phyloP scores from a whole-genome alignment of 2,797 vertebrate genomes.

The Paratrypauchen microcephalus region DNA sequence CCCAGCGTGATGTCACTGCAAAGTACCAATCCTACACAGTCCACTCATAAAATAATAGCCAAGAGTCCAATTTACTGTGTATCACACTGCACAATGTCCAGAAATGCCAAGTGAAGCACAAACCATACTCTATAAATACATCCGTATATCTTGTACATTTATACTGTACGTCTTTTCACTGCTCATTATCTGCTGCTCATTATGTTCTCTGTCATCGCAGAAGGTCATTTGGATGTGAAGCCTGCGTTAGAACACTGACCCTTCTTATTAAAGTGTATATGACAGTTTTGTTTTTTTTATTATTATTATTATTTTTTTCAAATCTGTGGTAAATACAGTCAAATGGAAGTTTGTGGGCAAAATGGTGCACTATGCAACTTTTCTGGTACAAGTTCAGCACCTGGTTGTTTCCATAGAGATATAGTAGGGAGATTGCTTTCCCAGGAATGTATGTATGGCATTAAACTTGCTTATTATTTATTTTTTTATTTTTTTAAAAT shows the following conservation, averaged over 20 bases:
- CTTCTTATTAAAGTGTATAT: neutral
- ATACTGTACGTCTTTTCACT: neutral
- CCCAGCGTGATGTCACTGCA: too few species aligned
- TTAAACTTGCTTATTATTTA: too few species aligned
- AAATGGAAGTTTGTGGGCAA: too few species aligned
- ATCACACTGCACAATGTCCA: neutral
- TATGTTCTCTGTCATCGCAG: conserved; percentile 19
- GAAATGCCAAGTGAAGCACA: conserved; percentile 2
- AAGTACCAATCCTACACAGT: neutral
- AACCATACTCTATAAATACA: neutral
- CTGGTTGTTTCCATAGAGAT: too few species aligned
- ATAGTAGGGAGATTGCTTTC: too few species aligned
- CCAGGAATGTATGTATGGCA: too few species aligned
- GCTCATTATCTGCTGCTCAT: neutral
- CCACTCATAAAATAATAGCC: conserved; percentile 1
- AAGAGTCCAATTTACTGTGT: neutral
- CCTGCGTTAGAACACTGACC: conserved; percentile 31
- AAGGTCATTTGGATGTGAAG: conserved; percentile 32
- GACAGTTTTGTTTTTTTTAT: too few species aligned
- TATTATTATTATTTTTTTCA: too few species aligned
- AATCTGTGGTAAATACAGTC: too few species aligned
- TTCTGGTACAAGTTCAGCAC: too few species aligned
- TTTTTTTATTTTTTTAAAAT: too few species aligned
- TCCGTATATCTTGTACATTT: neutral
- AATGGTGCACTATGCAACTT: too few species aligned